Base-by-base conservation (phyloP, 2,113 vertebrate genomes). In the Ptyas mucosa region DNA sequence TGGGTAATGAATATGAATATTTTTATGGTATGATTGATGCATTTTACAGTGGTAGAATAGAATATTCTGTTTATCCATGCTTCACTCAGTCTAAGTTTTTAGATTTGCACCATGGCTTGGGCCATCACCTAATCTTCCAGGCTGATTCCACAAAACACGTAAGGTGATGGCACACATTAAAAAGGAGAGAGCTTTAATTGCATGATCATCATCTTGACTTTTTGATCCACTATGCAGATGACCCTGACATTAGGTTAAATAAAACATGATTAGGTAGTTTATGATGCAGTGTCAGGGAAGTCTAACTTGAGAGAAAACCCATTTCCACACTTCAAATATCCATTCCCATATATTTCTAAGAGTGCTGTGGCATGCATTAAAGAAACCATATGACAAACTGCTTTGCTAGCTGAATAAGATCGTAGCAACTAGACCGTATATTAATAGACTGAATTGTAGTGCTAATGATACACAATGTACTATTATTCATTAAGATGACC, bases 321-420 rank as follows among this genome's bases (percentile, higher is more conserved):
- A 39, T 34, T 92, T 88, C 57, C n/a, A 43, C 49, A 39, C 69
- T n/a, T 43, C 18, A 29, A 69, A 51, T 69, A 23, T 12, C 20
- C 49, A 34, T 61, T 75, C 58, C 21, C 24, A 9, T 88, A n/a
- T 61, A 29, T 61, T 87, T 64, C 29, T 58, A 55, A 55, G 54
- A 87, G 57, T 49, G 85, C 11, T 53, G 91, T 93, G 58, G 85
- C 14, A 87, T 3, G 15, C 53, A 88, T 91, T 88, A 69, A 53
- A 51, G 5, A 91, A 91, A 90, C 7, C 92, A 88, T 11, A 2
- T 26, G 10, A 87, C 81, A 85, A 96, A 95, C 93, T 54, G 20
- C 8, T 93, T 95, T 92, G 55, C 6, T 92, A 3, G 0, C 10
- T 58, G 75, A 54, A 93, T 21, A 43, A 15, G 39, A 26, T 11